A percentile compares a stretch with the other conserved stretches of the same genome.
These are phyloP conservation scores for Silurus aristotelis DNA, from an alignment of 2,797 vertebrate species.

Conservation along the genomic window DNA sequence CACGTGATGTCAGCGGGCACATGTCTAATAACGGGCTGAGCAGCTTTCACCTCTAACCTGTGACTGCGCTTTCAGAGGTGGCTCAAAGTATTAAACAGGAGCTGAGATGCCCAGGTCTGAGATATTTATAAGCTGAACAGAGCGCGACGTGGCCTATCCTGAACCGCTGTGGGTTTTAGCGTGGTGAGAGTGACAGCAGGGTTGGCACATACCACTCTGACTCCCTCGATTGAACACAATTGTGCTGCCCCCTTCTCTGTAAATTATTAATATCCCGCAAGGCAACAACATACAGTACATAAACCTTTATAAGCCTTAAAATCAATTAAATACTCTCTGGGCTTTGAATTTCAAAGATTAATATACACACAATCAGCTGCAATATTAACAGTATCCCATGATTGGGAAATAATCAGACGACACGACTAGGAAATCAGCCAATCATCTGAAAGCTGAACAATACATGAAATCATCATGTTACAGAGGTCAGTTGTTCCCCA, in stretches of 20 bases:
- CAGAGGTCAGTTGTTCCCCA: too few relatives aligned
- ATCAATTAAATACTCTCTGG: neutral
- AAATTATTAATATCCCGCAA: neutral
- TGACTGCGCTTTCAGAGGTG: slow-evolving; percentile 23
- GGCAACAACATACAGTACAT: neutral
- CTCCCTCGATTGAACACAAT: neutral
- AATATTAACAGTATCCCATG: neutral
- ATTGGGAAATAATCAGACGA: neutral
- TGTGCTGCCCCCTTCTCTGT: neutral
- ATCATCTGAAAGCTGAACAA: neutral
- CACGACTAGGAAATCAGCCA: neutral
- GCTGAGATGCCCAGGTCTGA: neutral
- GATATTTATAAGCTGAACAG: slow-evolving; percentile 19
- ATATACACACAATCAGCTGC: neutral
- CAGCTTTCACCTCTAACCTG: slow-evolving; percentile 38
- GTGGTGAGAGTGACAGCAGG: neutral
- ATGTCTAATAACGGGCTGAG: neutral
- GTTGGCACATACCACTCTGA: neutral
- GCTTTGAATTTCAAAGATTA: neutral
- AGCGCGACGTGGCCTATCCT: neutral
- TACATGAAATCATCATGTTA: too few relatives aligned
- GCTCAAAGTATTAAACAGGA: slow-evolving; percentile 10
- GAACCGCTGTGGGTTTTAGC: slow-evolving; percentile 24
- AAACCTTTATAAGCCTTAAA: neutral
- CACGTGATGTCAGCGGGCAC: slow-evolving; percentile 16